A percentile compares a stretch with the other conserved stretches of the same genome.
These are phyloP conservation scores for Tachysurus vachellii DNA, from an alignment of 2,113 vertebrate genomes.

Conservation along the genomic window DNA sequence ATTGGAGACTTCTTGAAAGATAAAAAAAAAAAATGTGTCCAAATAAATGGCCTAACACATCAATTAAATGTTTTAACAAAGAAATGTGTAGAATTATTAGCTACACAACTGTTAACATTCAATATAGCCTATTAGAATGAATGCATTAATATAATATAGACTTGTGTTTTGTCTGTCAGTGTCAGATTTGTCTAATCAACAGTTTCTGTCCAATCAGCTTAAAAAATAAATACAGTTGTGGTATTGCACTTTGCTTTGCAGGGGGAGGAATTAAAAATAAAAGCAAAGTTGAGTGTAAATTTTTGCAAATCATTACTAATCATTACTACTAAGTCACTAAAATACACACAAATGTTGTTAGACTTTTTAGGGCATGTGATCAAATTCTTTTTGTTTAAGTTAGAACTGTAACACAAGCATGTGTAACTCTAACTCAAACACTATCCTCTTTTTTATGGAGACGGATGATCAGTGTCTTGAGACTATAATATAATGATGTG, in stretches of 20 bases:
- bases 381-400: not conserved
- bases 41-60: not conserved
- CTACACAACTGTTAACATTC: too few species aligned
- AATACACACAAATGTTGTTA: not conserved
- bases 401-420: not conserved
- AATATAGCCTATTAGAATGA: not conserved
- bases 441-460: not conserved
- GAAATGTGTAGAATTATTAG: not conserved
- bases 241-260: not conserved
- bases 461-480: not conserved
- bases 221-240: not conserved
- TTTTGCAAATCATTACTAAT: not conserved
- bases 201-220: not conserved
- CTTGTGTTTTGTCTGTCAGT: not conserved
- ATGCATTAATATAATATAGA: not conserved
- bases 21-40: not conserved
- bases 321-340: too few species aligned
- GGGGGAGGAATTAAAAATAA: not conserved
- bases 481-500: not conserved
- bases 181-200: too few species aligned
- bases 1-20: not conserved
- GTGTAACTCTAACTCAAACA: not conserved
- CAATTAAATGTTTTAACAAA: not conserved
- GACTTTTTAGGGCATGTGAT: not conserved
- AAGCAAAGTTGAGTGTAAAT: not conserved